Conservation (phyloP, 2,888 invertebrate species). For the Anthophora plumipes region DNA sequence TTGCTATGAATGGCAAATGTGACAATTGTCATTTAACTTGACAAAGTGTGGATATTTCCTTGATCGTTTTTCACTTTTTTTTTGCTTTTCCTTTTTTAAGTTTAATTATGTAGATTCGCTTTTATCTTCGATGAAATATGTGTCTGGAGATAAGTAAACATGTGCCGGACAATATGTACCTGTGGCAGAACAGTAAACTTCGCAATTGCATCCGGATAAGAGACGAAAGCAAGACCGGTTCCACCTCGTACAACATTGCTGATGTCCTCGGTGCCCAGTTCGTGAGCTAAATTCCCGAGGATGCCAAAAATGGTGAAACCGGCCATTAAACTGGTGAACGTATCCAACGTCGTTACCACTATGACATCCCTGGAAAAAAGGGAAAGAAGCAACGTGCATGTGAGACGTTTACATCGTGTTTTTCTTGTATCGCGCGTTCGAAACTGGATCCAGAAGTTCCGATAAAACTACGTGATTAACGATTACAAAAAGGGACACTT, state of each 20-base stretch:
- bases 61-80: not conserved
- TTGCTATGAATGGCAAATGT: slow-evolving; percentile 43
- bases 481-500: too few species aligned
- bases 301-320: slow-evolving; percentile 94
- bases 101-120: too few species aligned
- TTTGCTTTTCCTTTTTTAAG: too few species aligned
- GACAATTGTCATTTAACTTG: slow-evolving; percentile 13
- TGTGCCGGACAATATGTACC: slow-evolving; percentile 35
- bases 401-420: too few species aligned
- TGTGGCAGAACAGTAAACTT: slow-evolving; percentile 89
- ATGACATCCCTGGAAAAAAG: slow-evolving; percentile 87
- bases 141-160: not conserved
- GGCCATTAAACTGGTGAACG: slow-evolving; percentile 92
- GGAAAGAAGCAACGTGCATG: not conserved
- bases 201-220: slow-evolving; percentile 93
- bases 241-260: slow-evolving; percentile 90
- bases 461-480: too few species aligned
- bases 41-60: not conserved
- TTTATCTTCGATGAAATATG: not conserved
- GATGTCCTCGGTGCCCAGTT: slow-evolving; percentile 87
- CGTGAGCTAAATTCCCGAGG: slow-evolving; percentile 91
- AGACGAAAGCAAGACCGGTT: slow-evolving; percentile 92
- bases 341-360: slow-evolving; percentile 93
- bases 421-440: too few species aligned
- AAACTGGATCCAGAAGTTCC: too few species aligned